Evolutionary conservation across 1,140 invertebrate genomes (phyloP).

Genomic region (Drosophila kikkawai): DNA sequence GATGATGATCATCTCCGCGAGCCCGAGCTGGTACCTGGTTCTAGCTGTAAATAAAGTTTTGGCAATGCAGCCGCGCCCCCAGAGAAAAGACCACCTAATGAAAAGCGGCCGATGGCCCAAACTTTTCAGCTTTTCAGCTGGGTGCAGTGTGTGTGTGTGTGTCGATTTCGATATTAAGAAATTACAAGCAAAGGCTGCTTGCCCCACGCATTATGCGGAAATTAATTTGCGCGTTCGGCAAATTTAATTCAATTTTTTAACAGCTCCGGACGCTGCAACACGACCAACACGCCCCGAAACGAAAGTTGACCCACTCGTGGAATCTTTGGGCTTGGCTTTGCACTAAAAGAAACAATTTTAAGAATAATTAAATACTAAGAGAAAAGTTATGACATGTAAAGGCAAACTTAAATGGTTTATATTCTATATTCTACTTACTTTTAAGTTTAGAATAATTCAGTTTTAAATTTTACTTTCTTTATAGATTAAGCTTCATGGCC

Average conservation of each 20-base stretch:
- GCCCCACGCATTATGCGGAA: constrained; percentile 72
- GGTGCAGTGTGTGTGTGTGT: constrained; percentile 62
- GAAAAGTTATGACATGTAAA: too few relatives aligned
- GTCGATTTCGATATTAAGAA: constrained; percentile 74
- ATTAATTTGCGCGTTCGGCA: constrained; percentile 67
- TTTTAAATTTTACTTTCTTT: neutral
- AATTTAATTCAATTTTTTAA: constrained; percentile 77
- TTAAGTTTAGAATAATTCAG: neutral
- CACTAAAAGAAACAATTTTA: neutral
- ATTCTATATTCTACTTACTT: too few relatives aligned
- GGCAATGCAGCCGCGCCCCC: constrained; percentile 64
- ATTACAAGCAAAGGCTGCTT: constrained; percentile 50
- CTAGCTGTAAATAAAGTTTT: constrained; percentile 81
- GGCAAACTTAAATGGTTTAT: neutral
- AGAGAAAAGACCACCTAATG: constrained; percentile 70
- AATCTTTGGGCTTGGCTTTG: constrained; percentile 15
- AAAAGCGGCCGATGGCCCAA: constrained; percentile 42
- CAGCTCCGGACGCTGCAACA: constrained; percentile 31
- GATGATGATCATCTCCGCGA: constrained; percentile 61
- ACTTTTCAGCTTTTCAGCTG: constrained; percentile 32
- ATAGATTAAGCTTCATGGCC: neutral
- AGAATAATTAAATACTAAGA: too few relatives aligned
- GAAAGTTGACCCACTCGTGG: constrained; percentile 78
- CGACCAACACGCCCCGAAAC: constrained; percentile 51
- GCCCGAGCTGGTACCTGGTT: constrained; percentile 37